Percentiles rank a stretch among this genome's conserved stretches.
phyloP scores from a whole-genome alignment of 2,113 vertebrate genomes.

The Aleadryas rufinucha region DNA sequence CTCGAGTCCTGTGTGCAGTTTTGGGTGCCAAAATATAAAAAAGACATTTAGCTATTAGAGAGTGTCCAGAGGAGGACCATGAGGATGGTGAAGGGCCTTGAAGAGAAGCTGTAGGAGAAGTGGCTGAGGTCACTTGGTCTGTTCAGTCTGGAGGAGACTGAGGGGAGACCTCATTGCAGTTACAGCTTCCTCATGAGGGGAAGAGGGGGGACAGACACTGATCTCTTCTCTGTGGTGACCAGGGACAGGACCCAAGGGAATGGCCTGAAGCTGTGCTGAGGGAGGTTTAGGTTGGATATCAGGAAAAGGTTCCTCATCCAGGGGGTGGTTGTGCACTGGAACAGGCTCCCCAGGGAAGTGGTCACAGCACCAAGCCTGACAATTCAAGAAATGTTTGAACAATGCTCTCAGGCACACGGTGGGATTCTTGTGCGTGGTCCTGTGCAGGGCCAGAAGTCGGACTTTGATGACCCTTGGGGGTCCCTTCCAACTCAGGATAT shows the following conservation, averaged over 20 bases:
- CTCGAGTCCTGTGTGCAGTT: neutral
- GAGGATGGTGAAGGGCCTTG: neutral
- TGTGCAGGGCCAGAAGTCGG: neutral
- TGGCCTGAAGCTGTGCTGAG: neutral
- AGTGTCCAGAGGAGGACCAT: neutral
- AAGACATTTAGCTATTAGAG: neutral
- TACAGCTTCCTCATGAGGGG: neutral
- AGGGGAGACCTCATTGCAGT: neutral
- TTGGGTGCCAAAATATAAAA: neutral
- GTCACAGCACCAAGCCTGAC: neutral
- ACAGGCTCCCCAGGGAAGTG: neutral
- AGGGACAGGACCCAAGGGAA: neutral
- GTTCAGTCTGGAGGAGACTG: neutral
- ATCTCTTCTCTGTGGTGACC: neutral
- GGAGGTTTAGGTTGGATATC: neutral
- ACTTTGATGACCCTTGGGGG: neutral
- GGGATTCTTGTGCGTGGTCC: neutral
- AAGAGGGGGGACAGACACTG: neutral
- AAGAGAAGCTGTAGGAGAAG: neutral
- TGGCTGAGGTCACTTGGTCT: neutral
- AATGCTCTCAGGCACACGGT: neutral
- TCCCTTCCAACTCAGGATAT: neutral
- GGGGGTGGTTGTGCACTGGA: neutral
- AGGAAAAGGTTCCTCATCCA: neutral
- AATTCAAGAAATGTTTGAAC: neutral